Evolutionary conservation across 2,888 invertebrate genomes (phyloP).

Genomic region (Fragum fragum): DNA sequence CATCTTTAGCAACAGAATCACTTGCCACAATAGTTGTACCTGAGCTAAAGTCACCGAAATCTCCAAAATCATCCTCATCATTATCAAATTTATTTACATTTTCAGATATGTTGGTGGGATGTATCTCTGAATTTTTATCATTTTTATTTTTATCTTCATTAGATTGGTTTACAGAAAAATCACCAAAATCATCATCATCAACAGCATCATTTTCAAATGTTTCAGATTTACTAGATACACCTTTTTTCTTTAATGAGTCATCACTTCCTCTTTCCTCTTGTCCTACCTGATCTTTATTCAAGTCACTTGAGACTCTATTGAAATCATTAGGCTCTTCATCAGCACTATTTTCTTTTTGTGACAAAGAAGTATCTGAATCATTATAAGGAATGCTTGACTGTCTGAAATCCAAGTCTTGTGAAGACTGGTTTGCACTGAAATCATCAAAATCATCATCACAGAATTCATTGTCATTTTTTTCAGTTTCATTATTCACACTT

Average conservation of each 20-base stretch:
- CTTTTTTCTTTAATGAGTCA: neutral
- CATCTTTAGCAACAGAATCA: constrained; percentile 5
- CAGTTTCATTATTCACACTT: neutral
- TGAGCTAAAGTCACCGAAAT: constrained; percentile 54
- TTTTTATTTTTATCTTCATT: neutral
- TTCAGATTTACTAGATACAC: neutral
- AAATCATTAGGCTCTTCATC: neutral
- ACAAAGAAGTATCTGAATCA: neutral
- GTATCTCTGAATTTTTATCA: neutral
- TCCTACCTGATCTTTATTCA: neutral
- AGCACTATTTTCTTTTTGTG: neutral
- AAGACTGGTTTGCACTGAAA: constrained; percentile 29
- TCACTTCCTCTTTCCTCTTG: neutral
- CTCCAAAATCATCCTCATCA: constrained; percentile 61
- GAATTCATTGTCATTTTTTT: constrained; percentile 2
- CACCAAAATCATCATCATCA: constrained; percentile 37
- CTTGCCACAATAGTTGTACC: constrained; percentile 10
- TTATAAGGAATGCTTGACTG: neutral
- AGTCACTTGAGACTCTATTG: neutral
- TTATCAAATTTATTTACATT: constrained; percentile 13
- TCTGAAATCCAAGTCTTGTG: neutral
- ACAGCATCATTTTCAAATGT: neutral
- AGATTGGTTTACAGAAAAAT: neutral
- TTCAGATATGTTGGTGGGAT: neutral
- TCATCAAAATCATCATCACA: constrained; percentile 60